These are phyloP conservation scores for Buathra laborator DNA, from an alignment of 2,888 invertebrate genomes.

Conservation along the genomic window DNA sequence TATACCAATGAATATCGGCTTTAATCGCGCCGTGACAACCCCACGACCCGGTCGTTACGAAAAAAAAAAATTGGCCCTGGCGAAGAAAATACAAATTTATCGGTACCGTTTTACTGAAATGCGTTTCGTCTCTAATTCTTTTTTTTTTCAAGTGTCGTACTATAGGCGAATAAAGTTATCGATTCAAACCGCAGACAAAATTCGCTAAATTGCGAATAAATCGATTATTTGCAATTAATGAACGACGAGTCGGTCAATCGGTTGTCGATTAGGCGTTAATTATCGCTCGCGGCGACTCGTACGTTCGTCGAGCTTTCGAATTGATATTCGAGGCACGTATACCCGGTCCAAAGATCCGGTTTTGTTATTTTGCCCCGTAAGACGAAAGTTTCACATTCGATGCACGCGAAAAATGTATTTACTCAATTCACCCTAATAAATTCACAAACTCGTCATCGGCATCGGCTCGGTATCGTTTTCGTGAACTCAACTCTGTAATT, in stretches of 20 bases:
- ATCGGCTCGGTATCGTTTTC: too few relatives aligned
- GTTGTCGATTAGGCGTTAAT: background rate
- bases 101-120: conserved; percentile 22
- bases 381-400: too few relatives aligned
- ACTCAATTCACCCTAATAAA: too few relatives aligned
- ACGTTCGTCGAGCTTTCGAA: background rate
- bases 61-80: conserved; percentile 1
- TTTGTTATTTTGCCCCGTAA: too few relatives aligned
- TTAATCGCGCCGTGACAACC: conserved; percentile 74
- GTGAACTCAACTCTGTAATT: too few relatives aligned
- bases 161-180: background rate
- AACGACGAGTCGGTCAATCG: background rate
- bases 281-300: background rate
- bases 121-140: background rate
- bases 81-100: conserved; percentile 11
- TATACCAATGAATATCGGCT: conserved; percentile 73
- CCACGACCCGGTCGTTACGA: conserved; percentile 58
- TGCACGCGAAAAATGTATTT: too few relatives aligned
- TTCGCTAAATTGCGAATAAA: background rate
- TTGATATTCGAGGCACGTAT: background rate
- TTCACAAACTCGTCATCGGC: too few relatives aligned
- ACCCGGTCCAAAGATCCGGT: too few relatives aligned
- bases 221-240: background rate
- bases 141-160: too few relatives aligned
- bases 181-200: conserved; percentile 19